Evolutionary conservation across 92 coral and sea anemone genomes (phyloP), one percentile per base, ranked within the genome.

Genomic region (Actinernus sp.): DNA sequence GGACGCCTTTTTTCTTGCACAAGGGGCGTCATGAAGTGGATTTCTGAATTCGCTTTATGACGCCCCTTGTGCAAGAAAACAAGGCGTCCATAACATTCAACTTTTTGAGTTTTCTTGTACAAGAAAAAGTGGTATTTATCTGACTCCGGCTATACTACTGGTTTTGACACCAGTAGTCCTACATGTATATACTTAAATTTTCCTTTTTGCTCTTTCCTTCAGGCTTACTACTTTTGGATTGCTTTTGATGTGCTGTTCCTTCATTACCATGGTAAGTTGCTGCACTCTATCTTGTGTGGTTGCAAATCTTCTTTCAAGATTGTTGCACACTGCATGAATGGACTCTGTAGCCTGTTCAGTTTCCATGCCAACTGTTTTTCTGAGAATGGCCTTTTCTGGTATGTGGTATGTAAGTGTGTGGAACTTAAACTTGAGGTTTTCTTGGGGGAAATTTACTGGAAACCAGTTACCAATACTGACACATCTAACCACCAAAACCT

Each of bases 381-480:
- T 5, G 0, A 22, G 45, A 18, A 16, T 8, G 1, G 68, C 37
- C 5, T 61, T 41, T 33, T 61, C 36, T 22, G 51, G 68, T 24
- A 40, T 52, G 4, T 41, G 53, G 28, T 39, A 61, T 1, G 68
- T 61, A 20, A 61, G 16, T 5, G 41, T 18, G 17, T 61, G 68
- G 16, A 61, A 61, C 27, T 60, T 60, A 11, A 19, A 4, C 13
- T 60, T 65, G 25, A 74, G 29, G 34, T 54, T 74, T 29, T 25
- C 26, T 39, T 52, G 7, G 2, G 81, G 72, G 38, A 51, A 74
- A 22, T 26, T 74, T 7, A 9, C 28, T 1, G 81, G 81, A 29
- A 74, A 49, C 80, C 81, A 73, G 54, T 29, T 45, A 17, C 82
- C 82, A 62, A 74, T 62, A 39, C 44, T 33, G 21, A 25, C 26